These are phyloP conservation scores for Prionace glauca DNA, from an alignment of 2,797 vertebrate genomes.

Conservation along the genomic window DNA sequence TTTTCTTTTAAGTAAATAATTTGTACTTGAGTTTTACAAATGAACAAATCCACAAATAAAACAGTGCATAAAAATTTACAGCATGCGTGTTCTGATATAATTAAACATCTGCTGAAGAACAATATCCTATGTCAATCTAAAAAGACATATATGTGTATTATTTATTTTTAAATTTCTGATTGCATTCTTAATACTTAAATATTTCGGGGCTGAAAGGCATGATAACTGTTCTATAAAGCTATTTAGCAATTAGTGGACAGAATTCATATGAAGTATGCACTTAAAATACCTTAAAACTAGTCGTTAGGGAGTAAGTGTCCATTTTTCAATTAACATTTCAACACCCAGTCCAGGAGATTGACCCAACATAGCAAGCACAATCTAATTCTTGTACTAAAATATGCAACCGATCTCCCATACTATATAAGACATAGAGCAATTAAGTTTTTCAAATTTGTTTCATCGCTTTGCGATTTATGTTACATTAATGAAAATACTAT, in stretches of 20 bases:
- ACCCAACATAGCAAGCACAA: neutral
- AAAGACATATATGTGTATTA: neutral
- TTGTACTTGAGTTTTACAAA: neutral
- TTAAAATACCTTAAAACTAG: slow-evolving; percentile 28
- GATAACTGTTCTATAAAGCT: neutral
- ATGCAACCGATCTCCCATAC: slow-evolving; percentile 3
- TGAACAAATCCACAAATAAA: neutral
- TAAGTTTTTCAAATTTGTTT: slow-evolving; percentile 34
- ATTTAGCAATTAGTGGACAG: neutral
- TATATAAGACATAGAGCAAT: slow-evolving; percentile 22
- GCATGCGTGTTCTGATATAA: neutral
- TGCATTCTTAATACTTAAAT: neutral
- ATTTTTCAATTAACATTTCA: slow-evolving; percentile 34
- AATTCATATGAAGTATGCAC: neutral
- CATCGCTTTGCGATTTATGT: slow-evolving; percentile 29
- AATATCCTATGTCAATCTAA: neutral
- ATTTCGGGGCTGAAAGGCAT: neutral
- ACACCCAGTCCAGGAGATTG: neutral
- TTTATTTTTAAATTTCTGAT: neutral
- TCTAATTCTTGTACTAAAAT: slow-evolving; percentile 2
- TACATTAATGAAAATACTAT: slow-evolving; percentile 37
- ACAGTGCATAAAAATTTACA: neutral
- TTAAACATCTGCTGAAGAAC: slow-evolving; percentile 2
- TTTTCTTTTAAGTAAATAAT: neutral
- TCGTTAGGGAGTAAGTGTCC: slow-evolving; percentile 8